phyloP scores from a whole-genome alignment of 2,888 invertebrate species.

The Orthosia cruda region DNA sequence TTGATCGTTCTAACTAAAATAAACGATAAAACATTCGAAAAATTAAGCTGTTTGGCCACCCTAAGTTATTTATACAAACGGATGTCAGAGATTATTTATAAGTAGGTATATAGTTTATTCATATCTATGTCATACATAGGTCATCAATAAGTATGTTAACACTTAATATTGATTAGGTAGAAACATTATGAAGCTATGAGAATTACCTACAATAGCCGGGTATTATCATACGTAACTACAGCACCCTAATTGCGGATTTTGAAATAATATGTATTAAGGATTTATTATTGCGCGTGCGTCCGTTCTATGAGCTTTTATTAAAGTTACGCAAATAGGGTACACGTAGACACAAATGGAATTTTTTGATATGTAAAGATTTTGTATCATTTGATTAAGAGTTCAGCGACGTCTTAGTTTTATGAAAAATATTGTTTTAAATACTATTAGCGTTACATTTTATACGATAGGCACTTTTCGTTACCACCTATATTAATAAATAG shows the following conservation, averaged over 20 bases:
- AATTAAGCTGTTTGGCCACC: background rate
- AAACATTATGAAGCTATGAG: background rate
- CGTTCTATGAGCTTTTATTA: too few species aligned
- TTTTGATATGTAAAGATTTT: slow-evolving; percentile 50
- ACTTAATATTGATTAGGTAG: background rate
- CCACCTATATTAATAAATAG: background rate
- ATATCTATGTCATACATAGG: background rate
- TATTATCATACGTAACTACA: background rate
- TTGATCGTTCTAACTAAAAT: background rate
- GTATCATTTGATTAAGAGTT: slow-evolving; percentile 29
- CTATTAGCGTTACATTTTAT: background rate
- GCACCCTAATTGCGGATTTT: too few species aligned
- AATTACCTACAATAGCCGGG: background rate
- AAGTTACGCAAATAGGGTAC: too few species aligned
- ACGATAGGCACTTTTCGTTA: slow-evolving; percentile 45
- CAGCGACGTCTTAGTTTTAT: slow-evolving; percentile 11
- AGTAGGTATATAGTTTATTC: background rate
- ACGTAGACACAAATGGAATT: background rate
- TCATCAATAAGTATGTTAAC: background rate
- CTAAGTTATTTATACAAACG: background rate
- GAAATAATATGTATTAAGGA: too few species aligned
- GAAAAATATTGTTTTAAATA: slow-evolving; percentile 11
- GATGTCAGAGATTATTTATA: background rate
- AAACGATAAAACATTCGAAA: too few species aligned
- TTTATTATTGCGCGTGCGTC: too few species aligned